Evolutionary conservation across 2,797 vertebrate genomes (phyloP).

Genomic region (Schizothorax lantsangensis): DNA sequence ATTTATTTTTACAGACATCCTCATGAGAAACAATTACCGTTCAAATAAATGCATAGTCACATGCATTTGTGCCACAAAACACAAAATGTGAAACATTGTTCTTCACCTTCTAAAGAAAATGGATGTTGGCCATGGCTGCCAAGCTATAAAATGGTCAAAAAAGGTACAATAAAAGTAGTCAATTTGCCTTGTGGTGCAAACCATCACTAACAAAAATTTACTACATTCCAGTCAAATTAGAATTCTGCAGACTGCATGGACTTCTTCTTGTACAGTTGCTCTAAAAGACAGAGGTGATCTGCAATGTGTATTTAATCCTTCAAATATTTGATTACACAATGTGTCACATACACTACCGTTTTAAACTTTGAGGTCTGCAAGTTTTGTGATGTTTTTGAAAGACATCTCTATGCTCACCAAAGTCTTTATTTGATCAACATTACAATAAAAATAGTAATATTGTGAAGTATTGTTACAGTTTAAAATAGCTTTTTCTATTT

Average conservation of each 20-base stretch:
- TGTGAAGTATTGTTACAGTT: not conserved
- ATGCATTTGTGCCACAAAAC: not conserved
- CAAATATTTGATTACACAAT: not conserved
- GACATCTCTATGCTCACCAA: not conserved
- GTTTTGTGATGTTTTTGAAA: not conserved
- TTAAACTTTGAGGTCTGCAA: too few relatives aligned
- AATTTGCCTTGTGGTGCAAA: not conserved
- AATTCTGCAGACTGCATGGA: not conserved
- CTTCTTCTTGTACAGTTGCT: not conserved
- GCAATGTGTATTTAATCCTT: not conserved
- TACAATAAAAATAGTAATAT: not conserved
- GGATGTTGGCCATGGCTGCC: not conserved
- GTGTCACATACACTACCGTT: not conserved
- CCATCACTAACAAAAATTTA: not conserved
- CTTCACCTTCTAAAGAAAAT: not conserved
- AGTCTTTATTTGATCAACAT: not conserved
- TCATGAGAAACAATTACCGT: not conserved
- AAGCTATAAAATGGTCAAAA: not conserved
- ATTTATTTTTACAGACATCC: too few relatives aligned
- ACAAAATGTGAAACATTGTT: not conserved
- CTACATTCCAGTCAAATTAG: not conserved
- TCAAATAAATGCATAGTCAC: not conserved
- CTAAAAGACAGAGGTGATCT: not conserved
- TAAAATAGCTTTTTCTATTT: not conserved
- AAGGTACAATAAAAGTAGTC: not conserved